Evolutionary conservation across 2,888 invertebrate genomes (phyloP).

Genomic region (Homarus gammarus): DNA sequence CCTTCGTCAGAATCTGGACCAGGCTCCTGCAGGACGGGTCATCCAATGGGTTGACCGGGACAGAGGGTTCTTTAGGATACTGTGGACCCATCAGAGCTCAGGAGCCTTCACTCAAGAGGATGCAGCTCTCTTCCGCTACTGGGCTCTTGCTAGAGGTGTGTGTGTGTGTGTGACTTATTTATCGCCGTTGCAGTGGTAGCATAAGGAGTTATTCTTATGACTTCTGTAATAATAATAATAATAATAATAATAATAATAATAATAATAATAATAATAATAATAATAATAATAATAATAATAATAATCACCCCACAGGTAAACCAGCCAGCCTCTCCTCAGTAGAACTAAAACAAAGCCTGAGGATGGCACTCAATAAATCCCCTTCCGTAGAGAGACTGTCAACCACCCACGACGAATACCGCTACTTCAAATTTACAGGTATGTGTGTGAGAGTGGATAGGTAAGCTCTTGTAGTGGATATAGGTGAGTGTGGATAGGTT

Average conservation of each 20-base stretch:
- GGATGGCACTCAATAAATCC: conserved; percentile 73
- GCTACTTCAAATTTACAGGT: conserved; percentile 73
- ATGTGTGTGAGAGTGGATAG: too few species aligned
- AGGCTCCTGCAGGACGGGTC: conserved; percentile 57
- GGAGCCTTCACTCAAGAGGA: conserved; percentile 71
- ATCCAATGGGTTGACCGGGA: conserved; percentile 72
- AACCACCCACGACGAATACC: conserved; percentile 58
- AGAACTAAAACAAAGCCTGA: conserved; percentile 71
- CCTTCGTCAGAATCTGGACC: conserved; percentile 71
- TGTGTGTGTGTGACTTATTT: background rate
- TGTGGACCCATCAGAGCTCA: conserved; percentile 74
- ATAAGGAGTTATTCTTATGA: background rate
- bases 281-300: too few species aligned
- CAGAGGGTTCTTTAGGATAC: conserved; percentile 63
- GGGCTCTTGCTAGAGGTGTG: conserved; percentile 72
- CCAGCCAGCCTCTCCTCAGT: conserved; percentile 65
- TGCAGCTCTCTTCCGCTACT: conserved; percentile 70
- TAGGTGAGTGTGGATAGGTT: too few species aligned
- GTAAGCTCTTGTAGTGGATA: too few species aligned
- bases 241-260: too few species aligned
- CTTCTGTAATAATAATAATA: too few species aligned
- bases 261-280: too few species aligned
- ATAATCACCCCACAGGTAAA: conserved; percentile 64
- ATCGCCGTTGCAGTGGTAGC: background rate
- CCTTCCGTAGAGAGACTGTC: conserved; percentile 63